These are phyloP conservation scores for Sebastes diaconus DNA, from an alignment of 2,797 vertebrate species.

Conservation along the genomic window DNA sequence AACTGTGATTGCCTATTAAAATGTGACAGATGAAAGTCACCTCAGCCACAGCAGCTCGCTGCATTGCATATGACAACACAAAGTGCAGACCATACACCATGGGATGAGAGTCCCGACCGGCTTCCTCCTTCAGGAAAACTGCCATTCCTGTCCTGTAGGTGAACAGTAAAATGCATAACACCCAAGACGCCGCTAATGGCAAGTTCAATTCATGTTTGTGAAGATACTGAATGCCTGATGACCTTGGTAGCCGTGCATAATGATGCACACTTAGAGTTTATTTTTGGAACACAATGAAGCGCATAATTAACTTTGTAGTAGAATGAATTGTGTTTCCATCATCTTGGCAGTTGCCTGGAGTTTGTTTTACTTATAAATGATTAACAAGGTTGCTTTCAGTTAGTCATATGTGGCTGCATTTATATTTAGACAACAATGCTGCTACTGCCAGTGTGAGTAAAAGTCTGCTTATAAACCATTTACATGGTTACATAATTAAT, in stretches of 20 bases:
- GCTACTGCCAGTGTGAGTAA: constrained; percentile 33
- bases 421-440: constrained; percentile 54
- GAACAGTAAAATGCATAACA: constrained; percentile 50
- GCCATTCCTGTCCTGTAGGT: constrained; percentile 50
- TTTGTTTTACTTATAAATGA: constrained; percentile 70
- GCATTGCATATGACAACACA: constrained; percentile 6
- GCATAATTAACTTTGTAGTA: constrained; percentile 73
- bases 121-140: constrained; percentile 35
- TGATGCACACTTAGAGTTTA: constrained; percentile 69
- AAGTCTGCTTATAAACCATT: constrained; percentile 24
- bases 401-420: constrained; percentile 60
- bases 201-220: constrained; percentile 45
- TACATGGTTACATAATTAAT: constrained; percentile 49
- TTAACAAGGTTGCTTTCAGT: constrained; percentile 69
- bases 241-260: constrained; percentile 70
- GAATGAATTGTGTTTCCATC: constrained; percentile 66
- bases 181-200: constrained; percentile 25
- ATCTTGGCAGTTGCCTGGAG: constrained; percentile 66
- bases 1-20: constrained; percentile 9
- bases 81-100: constrained; percentile 14
- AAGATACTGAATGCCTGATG: constrained; percentile 60
- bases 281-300: constrained; percentile 71
- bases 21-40: constrained; percentile 34
- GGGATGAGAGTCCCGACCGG: constrained; percentile 16
- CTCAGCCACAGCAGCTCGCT: constrained; percentile 31